Evolutionary conservation across 2,888 invertebrate species (phyloP).

Genomic region (Rutpela maculata): DNA sequence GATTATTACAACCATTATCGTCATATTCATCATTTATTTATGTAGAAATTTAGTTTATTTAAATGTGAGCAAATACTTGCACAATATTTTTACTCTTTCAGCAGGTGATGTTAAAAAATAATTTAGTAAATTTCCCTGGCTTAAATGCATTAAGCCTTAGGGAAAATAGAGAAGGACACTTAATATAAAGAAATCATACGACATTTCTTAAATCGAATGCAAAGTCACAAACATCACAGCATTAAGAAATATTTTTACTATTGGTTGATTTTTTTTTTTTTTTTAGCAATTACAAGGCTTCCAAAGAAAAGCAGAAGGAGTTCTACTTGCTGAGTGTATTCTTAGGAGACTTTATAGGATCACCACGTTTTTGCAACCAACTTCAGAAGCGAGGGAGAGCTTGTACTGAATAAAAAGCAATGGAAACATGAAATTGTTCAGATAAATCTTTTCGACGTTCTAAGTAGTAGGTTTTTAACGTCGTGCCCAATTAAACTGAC

Average conservation of each 20-base stretch:
- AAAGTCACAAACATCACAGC: too few relatives aligned
- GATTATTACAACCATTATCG: background rate
- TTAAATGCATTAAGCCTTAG: too few relatives aligned
- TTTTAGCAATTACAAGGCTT: conserved; percentile 86
- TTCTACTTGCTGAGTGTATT: conserved; percentile 90
- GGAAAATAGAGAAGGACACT: too few relatives aligned
- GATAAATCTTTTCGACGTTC: background rate
- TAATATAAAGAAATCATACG: too few relatives aligned
- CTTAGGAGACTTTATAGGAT: conserved; percentile 89
- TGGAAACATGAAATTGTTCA: background rate
- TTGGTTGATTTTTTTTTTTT: background rate
- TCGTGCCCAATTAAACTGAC: too few relatives aligned
- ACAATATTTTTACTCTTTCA: background rate
- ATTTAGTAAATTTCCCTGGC: too few relatives aligned
- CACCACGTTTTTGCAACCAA: conserved; percentile 87
- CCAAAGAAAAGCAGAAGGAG: conserved; percentile 85
- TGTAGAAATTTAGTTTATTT: background rate
- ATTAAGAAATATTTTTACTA: background rate
- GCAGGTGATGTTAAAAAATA: too few relatives aligned
- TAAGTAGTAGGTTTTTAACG: background rate
- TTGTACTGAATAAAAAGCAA: conserved; percentile 52
- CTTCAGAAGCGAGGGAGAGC: conserved; percentile 81
- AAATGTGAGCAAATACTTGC: background rate
- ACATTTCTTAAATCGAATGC: too few relatives aligned
- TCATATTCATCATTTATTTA: background rate